These are phyloP conservation scores for Chiroxiphia lanceolata DNA, from an alignment of 2,797 vertebrate species.

Conservation along the genomic window DNA sequence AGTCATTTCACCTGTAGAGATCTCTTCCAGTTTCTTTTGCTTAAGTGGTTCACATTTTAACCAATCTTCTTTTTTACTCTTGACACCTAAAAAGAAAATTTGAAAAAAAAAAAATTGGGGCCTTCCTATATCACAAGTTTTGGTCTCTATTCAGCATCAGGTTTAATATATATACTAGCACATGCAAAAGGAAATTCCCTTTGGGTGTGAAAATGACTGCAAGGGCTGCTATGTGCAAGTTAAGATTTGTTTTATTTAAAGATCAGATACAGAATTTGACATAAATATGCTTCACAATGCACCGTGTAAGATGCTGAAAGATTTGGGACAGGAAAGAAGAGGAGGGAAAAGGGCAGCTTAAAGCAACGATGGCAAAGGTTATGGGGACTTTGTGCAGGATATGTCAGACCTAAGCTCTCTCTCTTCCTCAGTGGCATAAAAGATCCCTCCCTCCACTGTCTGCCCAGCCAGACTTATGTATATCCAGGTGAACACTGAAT, in stretches of 20 bases:
- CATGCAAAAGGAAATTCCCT: not conserved
- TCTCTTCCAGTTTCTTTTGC: constrained; percentile 61
- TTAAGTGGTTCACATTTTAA: constrained; percentile 66
- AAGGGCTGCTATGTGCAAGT: not conserved
- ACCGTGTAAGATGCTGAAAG: not conserved
- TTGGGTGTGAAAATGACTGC: not conserved
- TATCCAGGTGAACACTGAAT: not conserved
- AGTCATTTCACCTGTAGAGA: constrained; percentile 69
- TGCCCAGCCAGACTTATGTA: not conserved
- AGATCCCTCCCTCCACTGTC: not conserved
- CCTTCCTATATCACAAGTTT: not conserved
- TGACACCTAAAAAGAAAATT: constrained; percentile 72
- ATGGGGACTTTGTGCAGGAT: not conserved
- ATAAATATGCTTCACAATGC: not conserved
- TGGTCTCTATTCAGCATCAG: not conserved
- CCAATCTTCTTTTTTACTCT: constrained; percentile 84
- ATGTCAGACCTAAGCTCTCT: not conserved
- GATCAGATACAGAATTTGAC: not conserved
- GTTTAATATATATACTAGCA: not conserved
- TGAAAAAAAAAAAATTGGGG: not conserved
- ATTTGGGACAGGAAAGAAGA: not conserved
- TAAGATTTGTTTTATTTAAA: not conserved
- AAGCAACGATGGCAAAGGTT: not conserved
- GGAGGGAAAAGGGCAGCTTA: not conserved
- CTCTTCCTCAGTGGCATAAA: not conserved